Evolutionary conservation across 2,797 vertebrate species (phyloP).

Genomic region (Micrastur ruficollis): DNA sequence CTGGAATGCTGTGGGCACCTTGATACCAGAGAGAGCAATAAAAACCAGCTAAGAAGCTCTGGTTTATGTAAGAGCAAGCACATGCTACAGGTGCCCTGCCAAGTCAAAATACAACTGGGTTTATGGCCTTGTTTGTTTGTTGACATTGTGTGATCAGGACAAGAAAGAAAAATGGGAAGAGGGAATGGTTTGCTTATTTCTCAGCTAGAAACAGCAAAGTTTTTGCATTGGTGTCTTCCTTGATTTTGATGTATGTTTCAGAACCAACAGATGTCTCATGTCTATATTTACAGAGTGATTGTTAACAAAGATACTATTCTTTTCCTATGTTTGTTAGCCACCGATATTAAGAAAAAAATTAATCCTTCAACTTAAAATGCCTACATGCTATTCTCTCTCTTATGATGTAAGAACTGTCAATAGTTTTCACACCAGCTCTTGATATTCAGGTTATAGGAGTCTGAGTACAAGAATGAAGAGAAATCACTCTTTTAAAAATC

Average conservation of each 20-base stretch:
- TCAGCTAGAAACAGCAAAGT: background rate
- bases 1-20: slow-evolving; percentile 37
- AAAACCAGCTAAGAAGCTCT: slow-evolving; percentile 23
- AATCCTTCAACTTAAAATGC: background rate
- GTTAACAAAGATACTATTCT: background rate
- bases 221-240: background rate
- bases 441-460: background rate
- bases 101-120: slow-evolving; percentile 19
- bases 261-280: background rate
- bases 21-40: slow-evolving; percentile 13
- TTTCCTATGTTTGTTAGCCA: background rate
- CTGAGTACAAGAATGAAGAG: background rate
- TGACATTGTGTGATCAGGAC: slow-evolving; percentile 30
- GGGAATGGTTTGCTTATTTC: slow-evolving; percentile 10
- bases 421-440: background rate
- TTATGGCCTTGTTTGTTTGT: slow-evolving; percentile 61
- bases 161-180: slow-evolving; percentile 24
- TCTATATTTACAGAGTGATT: background rate
- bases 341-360: background rate
- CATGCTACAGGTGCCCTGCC: slow-evolving; percentile 34
- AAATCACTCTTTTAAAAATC: background rate
- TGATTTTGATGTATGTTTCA: slow-evolving; percentile 5
- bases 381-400: background rate
- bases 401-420: background rate
- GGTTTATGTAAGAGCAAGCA: slow-evolving; percentile 32